Evolutionary conservation across 2,113 vertebrate genomes (phyloP), one percentile per base, ranked within the genome.

Genomic region (Stegastes partitus): DNA sequence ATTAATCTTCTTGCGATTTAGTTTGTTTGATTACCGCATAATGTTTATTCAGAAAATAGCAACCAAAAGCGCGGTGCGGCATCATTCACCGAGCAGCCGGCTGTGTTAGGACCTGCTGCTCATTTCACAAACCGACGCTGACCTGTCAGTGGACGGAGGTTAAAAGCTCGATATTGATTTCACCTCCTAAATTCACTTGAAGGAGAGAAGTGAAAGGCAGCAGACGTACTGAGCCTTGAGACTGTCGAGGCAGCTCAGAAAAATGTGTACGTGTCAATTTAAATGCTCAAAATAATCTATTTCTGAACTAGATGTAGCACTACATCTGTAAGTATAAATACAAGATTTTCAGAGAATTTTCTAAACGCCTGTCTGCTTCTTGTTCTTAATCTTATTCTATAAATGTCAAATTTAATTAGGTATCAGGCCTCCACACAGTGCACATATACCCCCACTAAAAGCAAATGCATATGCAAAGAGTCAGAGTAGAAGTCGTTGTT

Each of bases 1-100:
- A 90, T 88, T 78, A 88, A 89, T 86, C 50, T 68, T 28, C 62
- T 14, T 76, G 54, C 57, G 68, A 79, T 78, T 73, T 55, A 39
- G 23, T 19, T 72, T 45, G 56, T 28, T 47, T 18, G 34, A 59
- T 82, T 82, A 68, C 65, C 54, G 42, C 21, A 49, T 26, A 2
- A 47, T 74, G 53, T 86, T 83, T 81, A 69, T 72, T 26, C 26
- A 53, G 64, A 37, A 34, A 76, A 57, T 16, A 56, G 28, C 53
- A 57, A 51, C n/a, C 25, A 21, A 56, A 34, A 77, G 26, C 26
- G 55, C 68, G 45, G 26, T 59, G 66, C 42, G 47, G 61, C 34
- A 4, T 76, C 77, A 26, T 34, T 70, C 18, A 58, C 66, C 59
- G 49, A 49, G 61, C 31, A 51, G 55, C 67, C 79, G 51, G 28